Evolutionary conservation across 2,113 vertebrate genomes (phyloP).

Genomic region (Macrotis lagotis): DNA sequence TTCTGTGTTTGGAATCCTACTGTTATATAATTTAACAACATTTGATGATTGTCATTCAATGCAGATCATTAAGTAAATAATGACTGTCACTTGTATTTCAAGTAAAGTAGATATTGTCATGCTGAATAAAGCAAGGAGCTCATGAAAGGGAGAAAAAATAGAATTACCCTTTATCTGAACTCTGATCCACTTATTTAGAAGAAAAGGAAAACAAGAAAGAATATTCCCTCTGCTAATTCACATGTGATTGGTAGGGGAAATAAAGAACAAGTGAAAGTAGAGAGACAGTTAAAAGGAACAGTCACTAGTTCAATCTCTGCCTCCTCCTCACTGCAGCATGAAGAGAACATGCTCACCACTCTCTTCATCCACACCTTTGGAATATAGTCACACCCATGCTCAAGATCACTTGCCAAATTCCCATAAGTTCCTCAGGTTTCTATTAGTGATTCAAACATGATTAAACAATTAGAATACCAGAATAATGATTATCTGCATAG

Average conservation of each 20-base stretch:
- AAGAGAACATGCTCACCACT: not conserved
- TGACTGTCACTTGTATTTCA: conserved; percentile 42
- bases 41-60: conserved; percentile 53
- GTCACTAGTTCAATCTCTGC: not conserved
- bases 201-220: not conserved
- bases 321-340: not conserved
- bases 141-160: conserved; percentile 33
- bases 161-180: conserved; percentile 37
- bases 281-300: not conserved
- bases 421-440: not conserved
- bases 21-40: conserved; percentile 25
- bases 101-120: conserved; percentile 48
- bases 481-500: not conserved
- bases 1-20: not conserved
- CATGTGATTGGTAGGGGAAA: not conserved
- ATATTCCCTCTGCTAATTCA: not conserved
- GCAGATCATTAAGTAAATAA: conserved; percentile 48
- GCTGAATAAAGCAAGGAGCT: not conserved
- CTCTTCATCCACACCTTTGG: not conserved
- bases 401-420: not conserved
- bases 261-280: not conserved
- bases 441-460: not conserved
- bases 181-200: conserved; percentile 1
- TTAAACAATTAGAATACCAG: not conserved
- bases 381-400: not conserved